Evolutionary conservation across 2,888 invertebrate genomes (phyloP).

Genomic region (Rhabditoides inermis): DNA sequence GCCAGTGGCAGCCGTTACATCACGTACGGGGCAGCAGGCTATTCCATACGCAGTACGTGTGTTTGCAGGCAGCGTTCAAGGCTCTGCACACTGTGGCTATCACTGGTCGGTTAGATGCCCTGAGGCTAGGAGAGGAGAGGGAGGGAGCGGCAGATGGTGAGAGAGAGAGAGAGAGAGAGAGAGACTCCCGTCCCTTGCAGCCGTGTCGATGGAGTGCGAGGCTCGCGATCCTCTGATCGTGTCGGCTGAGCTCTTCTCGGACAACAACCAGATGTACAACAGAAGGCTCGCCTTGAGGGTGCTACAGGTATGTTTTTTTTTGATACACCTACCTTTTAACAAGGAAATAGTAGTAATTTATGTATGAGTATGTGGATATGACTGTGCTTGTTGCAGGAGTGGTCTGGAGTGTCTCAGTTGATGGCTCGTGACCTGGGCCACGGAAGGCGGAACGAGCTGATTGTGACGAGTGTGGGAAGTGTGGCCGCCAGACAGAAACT

Average conservation of each 20-base stretch:
- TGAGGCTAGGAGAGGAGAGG: slow-evolving; percentile 4
- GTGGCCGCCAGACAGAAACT: slow-evolving; percentile 20
- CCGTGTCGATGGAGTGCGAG: too few species aligned
- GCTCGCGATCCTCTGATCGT: too few species aligned
- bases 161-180: too few species aligned
- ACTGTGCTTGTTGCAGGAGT: slow-evolving; percentile 10
- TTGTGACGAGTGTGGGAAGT: slow-evolving; percentile 18
- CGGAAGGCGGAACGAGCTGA: slow-evolving; percentile 12
- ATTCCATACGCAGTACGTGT: neutral
- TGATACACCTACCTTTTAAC: neutral
- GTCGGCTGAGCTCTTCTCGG: too few species aligned
- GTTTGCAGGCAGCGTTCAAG: slow-evolving; percentile 26
- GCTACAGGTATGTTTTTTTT: neutral
- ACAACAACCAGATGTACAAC: too few species aligned
- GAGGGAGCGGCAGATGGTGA: too few species aligned
- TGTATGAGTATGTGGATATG: too few species aligned
- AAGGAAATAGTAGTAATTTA: neutral
- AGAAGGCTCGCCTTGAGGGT: too few species aligned
- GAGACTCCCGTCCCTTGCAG: too few species aligned
- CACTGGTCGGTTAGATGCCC: slow-evolving; percentile 23
- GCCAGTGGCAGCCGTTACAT: slow-evolving; percentile 14
- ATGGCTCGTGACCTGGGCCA: slow-evolving; percentile 13
- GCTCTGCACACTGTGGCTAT: slow-evolving; percentile 27
- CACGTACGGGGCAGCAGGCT: slow-evolving; percentile 2
- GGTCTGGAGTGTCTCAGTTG: slow-evolving; percentile 21